phyloP scores from a whole-genome alignment of 2,888 invertebrate genomes.

The Serripes groenlandicus region DNA sequence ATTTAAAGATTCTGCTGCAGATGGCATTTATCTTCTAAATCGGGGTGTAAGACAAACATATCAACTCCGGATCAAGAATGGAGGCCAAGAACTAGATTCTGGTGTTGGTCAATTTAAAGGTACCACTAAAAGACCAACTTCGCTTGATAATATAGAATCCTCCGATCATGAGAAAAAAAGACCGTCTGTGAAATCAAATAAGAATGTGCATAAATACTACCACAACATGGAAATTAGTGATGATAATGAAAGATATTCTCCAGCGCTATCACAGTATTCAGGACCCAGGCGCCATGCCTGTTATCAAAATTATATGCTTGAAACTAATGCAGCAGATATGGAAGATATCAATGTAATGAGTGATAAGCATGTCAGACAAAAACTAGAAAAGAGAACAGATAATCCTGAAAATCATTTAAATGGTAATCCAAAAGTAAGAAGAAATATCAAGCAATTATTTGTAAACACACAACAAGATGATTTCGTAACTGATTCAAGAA shows the following conservation, averaged over 20 bases:
- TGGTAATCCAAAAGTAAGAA: not conserved
- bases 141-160: not conserved
- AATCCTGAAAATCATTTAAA: not conserved
- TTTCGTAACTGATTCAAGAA: conserved; percentile 3
- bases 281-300: conserved; percentile 38
- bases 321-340: conserved; percentile 40
- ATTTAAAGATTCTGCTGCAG: conserved; percentile 9
- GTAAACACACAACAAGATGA: not conserved
- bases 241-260: not conserved
- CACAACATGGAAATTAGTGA: conserved; percentile 13
- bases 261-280: conserved; percentile 11
- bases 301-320: conserved; percentile 60
- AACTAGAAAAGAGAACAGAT: not conserved
- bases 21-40: conserved; percentile 15
- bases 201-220: conserved; percentile 46
- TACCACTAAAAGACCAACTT: too few relatives aligned
- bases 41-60: not conserved
- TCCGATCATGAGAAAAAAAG: conserved; percentile 1
- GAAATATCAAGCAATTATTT: not conserved
- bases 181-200: conserved; percentile 49
- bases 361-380: not conserved
- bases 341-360: not conserved
- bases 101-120: not conserved
- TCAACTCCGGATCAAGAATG: not conserved
- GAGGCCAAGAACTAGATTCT: not conserved